phyloP scores from a whole-genome alignment of 2,797 vertebrate genomes.

The Geotrypetes seraphini region DNA sequence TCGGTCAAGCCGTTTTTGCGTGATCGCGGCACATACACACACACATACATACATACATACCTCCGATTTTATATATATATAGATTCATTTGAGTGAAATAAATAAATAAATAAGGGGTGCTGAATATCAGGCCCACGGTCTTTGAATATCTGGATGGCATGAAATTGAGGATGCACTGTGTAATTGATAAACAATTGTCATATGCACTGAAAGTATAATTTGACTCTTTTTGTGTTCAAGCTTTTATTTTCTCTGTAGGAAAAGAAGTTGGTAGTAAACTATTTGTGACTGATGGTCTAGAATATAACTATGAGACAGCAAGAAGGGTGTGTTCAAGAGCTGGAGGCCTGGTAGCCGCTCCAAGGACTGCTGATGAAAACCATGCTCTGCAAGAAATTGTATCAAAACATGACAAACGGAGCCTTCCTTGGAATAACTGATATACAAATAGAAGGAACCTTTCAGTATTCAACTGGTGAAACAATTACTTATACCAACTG shows the following conservation, averaged over 20 bases:
- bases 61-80: no score
- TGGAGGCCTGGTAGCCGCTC: slow-evolving; percentile 28
- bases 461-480: not conserved
- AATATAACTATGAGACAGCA: slow-evolving; percentile 15
- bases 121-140: no score
- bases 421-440: not conserved
- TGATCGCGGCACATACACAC: no score
- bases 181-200: no score
- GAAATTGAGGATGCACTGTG: no score
- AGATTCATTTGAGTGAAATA: no score
- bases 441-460: not conserved
- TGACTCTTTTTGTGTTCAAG: slow-evolving; percentile 10
- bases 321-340: slow-evolving; percentile 15
- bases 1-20: no score
- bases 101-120: no score
- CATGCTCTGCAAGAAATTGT: not conserved
- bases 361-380: slow-evolving; percentile 17
- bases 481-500: not conserved
- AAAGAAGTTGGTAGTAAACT: slow-evolving; percentile 25
- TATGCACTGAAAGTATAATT: not conserved
- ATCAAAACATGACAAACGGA: not conserved
- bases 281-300: slow-evolving; percentile 14
- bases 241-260: slow-evolving; percentile 16
- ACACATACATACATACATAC: no score
- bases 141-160: no score